Evolutionary conservation across 2,113 vertebrate species (phyloP).

Genomic region (Cinclus cinclus): DNA sequence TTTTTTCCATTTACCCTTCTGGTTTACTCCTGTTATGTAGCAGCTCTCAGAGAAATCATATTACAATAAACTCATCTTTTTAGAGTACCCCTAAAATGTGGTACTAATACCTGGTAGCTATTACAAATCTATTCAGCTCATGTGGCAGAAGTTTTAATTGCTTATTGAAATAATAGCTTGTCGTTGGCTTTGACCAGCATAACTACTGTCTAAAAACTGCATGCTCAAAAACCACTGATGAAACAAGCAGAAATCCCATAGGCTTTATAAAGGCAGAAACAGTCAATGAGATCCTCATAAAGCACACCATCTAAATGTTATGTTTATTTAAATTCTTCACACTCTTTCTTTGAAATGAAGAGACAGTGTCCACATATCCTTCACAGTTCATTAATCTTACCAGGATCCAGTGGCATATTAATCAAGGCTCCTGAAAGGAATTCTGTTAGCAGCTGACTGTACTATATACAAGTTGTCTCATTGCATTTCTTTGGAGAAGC

Average conservation of each 20-base stretch:
- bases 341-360: conserved; percentile 3
- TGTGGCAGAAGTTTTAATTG: neutral
- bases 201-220: neutral
- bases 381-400: conserved; percentile 44
- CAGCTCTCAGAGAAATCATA: neutral
- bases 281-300: neutral
- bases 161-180: neutral
- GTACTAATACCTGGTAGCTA: neutral
- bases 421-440: neutral
- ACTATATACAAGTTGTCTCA: neutral
- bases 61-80: neutral
- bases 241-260: neutral
- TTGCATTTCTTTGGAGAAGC: neutral
- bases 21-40: neutral
- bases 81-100: neutral
- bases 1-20: neutral
- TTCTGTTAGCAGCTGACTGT: neutral
- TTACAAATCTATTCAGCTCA: neutral
- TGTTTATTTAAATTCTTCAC: conserved; percentile 48
- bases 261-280: neutral
- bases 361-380: conserved; percentile 22
- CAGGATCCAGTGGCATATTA: conserved; percentile 8
- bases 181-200: neutral
- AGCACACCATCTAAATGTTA: neutral
- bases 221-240: neutral